Evolutionary conservation across 53 echinoderm and acorn worm species (phyloP).

Genomic region (Temnopleurus reevesii): DNA sequence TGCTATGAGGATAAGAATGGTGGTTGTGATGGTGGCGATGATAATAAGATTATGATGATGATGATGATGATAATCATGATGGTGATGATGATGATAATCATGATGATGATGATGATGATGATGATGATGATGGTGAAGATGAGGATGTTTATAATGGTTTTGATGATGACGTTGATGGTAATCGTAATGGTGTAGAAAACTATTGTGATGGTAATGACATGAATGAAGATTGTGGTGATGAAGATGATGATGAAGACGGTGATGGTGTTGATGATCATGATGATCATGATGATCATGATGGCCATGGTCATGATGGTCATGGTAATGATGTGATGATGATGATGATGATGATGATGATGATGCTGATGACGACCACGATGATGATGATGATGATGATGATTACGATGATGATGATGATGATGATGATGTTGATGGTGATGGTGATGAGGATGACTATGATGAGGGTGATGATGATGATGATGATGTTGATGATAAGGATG

Average conservation of each 20-base stretch:
- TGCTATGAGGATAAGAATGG: background rate
- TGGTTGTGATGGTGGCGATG: background rate
- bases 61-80: too few species aligned
- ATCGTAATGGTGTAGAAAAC: background rate
- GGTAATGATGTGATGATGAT: too few species aligned
- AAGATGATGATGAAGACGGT: background rate
- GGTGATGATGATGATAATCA: too few species aligned
- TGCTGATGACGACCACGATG: background rate
- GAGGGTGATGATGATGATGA: background rate
- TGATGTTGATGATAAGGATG: background rate
- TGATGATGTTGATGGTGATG: background rate
- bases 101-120: background rate
- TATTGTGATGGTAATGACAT: background rate
- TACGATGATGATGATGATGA: conserved; percentile 12
- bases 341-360: background rate
- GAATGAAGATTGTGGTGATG: background rate
- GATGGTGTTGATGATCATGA: too few species aligned
- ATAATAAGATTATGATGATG: too few species aligned
- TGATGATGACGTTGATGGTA: background rate
- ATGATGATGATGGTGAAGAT: too few species aligned
- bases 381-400: background rate
- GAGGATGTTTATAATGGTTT: background rate
- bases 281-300: too few species aligned
- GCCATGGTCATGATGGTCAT: too few species aligned
- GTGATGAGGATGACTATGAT: background rate